phyloP scores from a whole-genome alignment of 2,113 vertebrate genomes.

The Rhodinocichla rosea region DNA sequence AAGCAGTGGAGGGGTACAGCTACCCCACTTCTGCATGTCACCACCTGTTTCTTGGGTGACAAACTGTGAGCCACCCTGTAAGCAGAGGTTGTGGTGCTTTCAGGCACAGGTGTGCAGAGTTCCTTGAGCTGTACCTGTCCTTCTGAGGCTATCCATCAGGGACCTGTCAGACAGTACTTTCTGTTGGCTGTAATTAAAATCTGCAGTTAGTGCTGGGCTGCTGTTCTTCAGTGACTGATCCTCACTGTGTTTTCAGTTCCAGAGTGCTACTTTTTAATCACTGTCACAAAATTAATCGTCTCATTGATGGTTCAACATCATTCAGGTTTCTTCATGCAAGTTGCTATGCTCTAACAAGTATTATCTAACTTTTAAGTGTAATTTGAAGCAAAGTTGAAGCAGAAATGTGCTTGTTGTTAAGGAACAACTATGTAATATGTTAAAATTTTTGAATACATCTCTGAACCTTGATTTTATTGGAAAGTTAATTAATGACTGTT shows the following conservation, averaged over 20 bases:
- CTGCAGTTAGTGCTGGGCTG: neutral
- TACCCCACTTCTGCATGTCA: neutral
- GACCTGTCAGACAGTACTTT: neutral
- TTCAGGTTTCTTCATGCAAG: neutral
- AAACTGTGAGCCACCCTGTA: neutral
- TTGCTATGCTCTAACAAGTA: neutral
- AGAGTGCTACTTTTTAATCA: neutral
- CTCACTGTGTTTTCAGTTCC: neutral
- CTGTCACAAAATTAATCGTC: neutral
- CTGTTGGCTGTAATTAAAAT: neutral
- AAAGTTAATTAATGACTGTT: constrained; percentile 53
- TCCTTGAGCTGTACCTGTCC: neutral
- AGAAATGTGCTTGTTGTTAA: neutral
- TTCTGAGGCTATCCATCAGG: neutral
- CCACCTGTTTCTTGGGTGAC: neutral
- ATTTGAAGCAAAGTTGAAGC: neutral
- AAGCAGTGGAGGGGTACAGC: neutral
- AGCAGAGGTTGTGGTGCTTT: neutral
- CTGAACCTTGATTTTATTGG: constrained; percentile 11
- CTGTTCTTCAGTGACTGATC: neutral
- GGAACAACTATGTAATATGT: neutral
- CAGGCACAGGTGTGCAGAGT: neutral
- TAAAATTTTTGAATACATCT: neutral
- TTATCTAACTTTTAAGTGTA: neutral
- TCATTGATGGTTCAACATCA: neutral